Evolutionary conservation across 2,113 vertebrate genomes (phyloP).

Genomic region (Malurus alboscapulatus): DNA sequence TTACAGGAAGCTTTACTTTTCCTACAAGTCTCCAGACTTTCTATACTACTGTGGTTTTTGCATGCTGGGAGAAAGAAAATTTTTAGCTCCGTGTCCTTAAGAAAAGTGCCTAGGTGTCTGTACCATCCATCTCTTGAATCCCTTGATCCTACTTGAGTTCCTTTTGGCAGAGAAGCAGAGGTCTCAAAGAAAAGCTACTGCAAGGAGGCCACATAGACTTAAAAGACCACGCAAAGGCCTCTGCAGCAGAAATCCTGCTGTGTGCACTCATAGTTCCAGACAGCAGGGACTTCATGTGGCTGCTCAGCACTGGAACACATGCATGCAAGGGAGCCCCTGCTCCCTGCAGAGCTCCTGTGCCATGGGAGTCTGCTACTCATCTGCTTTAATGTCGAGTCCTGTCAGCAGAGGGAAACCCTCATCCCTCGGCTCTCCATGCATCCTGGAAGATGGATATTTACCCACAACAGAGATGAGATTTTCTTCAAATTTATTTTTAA

Average conservation of each 20-base stretch:
- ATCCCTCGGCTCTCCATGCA: accelerated
- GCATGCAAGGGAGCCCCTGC: neutral
- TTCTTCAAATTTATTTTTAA: neutral
- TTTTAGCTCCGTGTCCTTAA: neutral
- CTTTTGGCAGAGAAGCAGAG: neutral
- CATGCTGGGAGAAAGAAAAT: neutral
- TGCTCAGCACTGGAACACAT: neutral
- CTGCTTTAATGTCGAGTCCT: neutral
- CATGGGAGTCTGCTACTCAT: neutral
- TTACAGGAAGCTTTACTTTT: neutral
- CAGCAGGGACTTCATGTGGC: neutral
- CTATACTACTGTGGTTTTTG: neutral
- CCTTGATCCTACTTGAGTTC: neutral
- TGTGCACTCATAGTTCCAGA: neutral
- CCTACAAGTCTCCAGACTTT: neutral
- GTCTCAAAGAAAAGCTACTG: neutral
- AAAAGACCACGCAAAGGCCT: neutral
- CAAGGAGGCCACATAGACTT: neutral
- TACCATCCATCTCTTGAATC: neutral
- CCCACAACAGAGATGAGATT: neutral
- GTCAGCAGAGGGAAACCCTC: neutral
- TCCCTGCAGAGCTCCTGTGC: neutral
- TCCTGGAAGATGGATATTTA: neutral
- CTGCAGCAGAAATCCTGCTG: neutral
- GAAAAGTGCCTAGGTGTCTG: neutral